These are phyloP conservation scores for Podiceps cristatus DNA, from an alignment of 2,113 vertebrate species.

Conservation along the genomic window DNA sequence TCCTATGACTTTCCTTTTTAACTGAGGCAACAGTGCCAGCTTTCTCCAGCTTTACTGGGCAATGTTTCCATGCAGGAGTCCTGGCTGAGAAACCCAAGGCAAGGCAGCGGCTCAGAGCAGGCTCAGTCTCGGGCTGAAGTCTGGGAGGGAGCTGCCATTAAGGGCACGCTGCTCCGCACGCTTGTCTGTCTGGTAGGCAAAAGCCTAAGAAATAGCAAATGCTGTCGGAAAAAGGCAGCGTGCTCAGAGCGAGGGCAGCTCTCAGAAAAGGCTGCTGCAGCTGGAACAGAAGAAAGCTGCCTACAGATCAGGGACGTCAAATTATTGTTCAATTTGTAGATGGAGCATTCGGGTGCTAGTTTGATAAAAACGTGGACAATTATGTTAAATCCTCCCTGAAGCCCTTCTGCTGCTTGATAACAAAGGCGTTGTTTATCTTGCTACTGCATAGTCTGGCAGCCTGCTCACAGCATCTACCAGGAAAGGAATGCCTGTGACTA, in stretches of 20 bases:
- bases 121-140: background rate
- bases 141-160: background rate
- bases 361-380: background rate
- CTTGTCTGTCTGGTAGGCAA: background rate
- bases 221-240: background rate
- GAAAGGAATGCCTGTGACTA: background rate
- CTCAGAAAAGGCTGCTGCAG: background rate
- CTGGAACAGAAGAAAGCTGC: background rate
- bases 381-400: background rate
- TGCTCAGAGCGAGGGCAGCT: background rate
- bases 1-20: background rate
- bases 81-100: background rate
- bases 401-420: background rate
- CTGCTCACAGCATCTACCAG: background rate
- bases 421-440: slow-evolving; percentile 38
- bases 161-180: background rate
- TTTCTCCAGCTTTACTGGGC: background rate
- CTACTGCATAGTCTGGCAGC: background rate
- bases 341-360: rapidly evolving
- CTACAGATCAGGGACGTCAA: background rate
- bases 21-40: background rate
- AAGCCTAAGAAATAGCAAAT: background rate
- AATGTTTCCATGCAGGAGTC: background rate
- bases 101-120: background rate
- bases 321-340: background rate